These are phyloP conservation scores for Coendou prehensilis DNA, from an alignment of 2,797 vertebrate species.

Conservation along the genomic window DNA sequence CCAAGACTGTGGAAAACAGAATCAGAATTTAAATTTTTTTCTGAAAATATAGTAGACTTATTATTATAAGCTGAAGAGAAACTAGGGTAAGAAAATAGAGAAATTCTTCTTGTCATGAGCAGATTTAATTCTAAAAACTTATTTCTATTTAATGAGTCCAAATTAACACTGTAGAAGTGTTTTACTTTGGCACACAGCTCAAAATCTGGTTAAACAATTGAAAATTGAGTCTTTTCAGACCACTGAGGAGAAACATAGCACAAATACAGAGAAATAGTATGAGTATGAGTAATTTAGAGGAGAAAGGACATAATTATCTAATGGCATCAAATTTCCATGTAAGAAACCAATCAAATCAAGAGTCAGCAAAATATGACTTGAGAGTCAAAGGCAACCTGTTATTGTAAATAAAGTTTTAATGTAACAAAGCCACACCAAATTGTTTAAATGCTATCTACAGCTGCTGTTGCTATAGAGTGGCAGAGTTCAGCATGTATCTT, in stretches of 20 bases:
- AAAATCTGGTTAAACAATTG: background rate
- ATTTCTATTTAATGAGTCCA: background rate
- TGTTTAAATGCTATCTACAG: background rate
- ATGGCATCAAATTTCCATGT: background rate
- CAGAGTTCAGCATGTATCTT: background rate
- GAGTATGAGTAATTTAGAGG: background rate
- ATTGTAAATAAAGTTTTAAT: constrained; percentile 8
- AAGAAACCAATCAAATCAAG: background rate
- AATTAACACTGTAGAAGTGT: background rate
- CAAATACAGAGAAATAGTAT: background rate
- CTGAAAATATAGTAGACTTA: background rate
- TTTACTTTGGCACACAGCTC: background rate
- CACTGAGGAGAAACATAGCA: background rate
- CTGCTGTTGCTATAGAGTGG: background rate
- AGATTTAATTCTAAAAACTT: constrained; percentile 20
- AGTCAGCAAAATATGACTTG: background rate
- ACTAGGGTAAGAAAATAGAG: background rate
- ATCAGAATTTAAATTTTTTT: background rate
- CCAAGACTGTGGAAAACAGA: background rate
- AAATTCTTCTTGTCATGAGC: background rate
- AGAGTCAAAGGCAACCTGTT: background rate
- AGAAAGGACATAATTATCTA: background rate
- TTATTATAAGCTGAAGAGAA: background rate
- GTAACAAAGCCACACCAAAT: background rate
- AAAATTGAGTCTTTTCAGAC: constrained; percentile 16